phyloP scores from a whole-genome alignment of 2,888 invertebrate species.

The Agriopis marginaria region DNA sequence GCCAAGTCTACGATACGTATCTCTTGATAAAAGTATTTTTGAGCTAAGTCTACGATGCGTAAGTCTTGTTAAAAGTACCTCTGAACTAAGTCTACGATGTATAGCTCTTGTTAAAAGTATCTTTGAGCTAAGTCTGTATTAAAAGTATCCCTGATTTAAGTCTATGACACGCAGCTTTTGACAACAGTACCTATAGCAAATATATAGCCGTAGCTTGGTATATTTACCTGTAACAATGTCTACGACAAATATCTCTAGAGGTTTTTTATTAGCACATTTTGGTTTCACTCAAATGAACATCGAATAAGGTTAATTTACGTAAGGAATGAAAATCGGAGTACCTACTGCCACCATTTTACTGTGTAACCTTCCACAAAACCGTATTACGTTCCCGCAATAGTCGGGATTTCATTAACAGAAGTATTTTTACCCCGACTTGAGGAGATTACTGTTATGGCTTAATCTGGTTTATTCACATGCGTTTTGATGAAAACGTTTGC shows the following conservation, averaged over 20 bases:
- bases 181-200: too few species aligned
- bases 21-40: too few species aligned
- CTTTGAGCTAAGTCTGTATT: too few species aligned
- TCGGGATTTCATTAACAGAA: conserved; percentile 22
- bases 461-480: conserved; percentile 8
- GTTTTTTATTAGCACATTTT: too few species aligned
- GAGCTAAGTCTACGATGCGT: too few species aligned
- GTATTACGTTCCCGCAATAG: conserved; percentile 1
- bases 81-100: too few species aligned
- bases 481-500: neutral
- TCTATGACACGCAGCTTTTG: neutral
- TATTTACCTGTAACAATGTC: neutral
- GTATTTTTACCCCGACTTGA: conserved; percentile 15
- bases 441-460: neutral
- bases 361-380: neutral
- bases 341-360: neutral
- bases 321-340: neutral
- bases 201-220: too few species aligned
- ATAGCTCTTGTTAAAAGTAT: too few species aligned
- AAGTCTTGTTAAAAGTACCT: too few species aligned
- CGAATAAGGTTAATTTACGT: neutral
- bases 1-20: too few species aligned
- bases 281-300: too few species aligned
- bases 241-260: neutral
- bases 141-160: neutral